Evolutionary conservation across 2,888 invertebrate genomes (phyloP), one percentile per base, ranked within the genome.

Genomic region (Platynereis dumerilii): DNA sequence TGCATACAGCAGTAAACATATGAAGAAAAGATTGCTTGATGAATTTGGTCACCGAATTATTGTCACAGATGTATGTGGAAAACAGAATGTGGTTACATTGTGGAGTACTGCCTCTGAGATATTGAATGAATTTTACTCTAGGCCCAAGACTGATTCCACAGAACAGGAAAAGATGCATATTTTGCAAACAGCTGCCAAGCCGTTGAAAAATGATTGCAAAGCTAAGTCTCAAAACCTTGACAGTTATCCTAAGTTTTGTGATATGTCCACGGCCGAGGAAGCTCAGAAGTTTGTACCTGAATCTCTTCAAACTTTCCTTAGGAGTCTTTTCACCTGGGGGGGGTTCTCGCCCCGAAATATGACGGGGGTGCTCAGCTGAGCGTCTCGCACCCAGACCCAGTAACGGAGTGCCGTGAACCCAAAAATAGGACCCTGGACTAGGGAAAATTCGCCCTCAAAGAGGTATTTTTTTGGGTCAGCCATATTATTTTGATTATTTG

Each of bases 131-230:
- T 64, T 56, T 42, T 71, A 60, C 59, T 2, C 3, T n/a, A 24
- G 66, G 59, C 65, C 67, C 15, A 54, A 66, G 28, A 20, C 29
- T 12, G 53, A 58, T n/a, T 60, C 54, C n/a, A n/a, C 24, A 10
- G 58, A 68, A 28, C 63, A 68, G 22, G 53, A 66, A 22, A 60
- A 65, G 52, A 56, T 70, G 39, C 66, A 44, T 34, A 57, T 75
- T n/a, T 67, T 74, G 10, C 28, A 66, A 59, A 48, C 63, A 29
- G 75, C 73, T 27, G 74, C 74, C 34, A 72, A 70, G 59, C 60
- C 75, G 2, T 64, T 75, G 10, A 66, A 65, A 65, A 58, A 54
- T 67, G 76, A 76, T 52, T 74, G 75, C 20, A 73, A 71, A n/a
- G n/a, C n/a, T n/a, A 61, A 22, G 34, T 26, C 27, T 72, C 2